Evolutionary conservation across 2,797 vertebrate species (phyloP), one percentile per base, ranked within the genome.

Genomic region (Acrossocheilus fasciatus): DNA sequence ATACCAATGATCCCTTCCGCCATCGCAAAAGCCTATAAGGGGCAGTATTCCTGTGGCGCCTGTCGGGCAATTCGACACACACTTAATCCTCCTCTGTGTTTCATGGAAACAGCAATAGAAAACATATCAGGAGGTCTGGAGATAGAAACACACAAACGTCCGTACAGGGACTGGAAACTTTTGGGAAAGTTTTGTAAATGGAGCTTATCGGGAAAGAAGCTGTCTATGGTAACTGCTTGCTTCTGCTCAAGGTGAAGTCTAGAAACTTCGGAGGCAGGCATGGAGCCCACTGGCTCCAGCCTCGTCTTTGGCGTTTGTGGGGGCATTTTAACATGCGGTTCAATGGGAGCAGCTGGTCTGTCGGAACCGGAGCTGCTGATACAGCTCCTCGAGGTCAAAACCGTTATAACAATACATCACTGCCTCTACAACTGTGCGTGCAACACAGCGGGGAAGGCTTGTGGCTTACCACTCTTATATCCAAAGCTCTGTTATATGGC

Each of bases 391-490:
- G 76, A 69, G 92, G 91, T 94, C 92, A 92, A 84, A 85, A 83
- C 73, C 88, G 87, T 81, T 90, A 90, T 91, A 93, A 94, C 90
- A 93, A 94, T 94, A 94, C 92, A 94, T 94, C 79, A 93, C 83
- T 83, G 79, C 82, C 76, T 81, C 30, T 69, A 74, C 45, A 17
- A 83, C 52, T 41, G 75, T 81, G 79, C 62, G 23, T 26, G 73
- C 81, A 88, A 68, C 20, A 59, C 62, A 76, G 81, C 73, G 47
- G 66, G 76, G 76, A 57, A 62, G 75, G 18, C 11, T 79, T 80
- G 76, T 59, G 84, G 64, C 76, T 72, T 62, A 72, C 75, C 66
- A 80, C 64, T 79, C 52, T 72, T 79, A 57, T 45, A 47, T n/a
- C 50, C 41, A 36, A 85, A 59, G 39, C 66, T 47, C 17, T 36